Evolutionary conservation across 2,888 invertebrate species (phyloP).

Genomic region (Siphlonurus alternatus): DNA sequence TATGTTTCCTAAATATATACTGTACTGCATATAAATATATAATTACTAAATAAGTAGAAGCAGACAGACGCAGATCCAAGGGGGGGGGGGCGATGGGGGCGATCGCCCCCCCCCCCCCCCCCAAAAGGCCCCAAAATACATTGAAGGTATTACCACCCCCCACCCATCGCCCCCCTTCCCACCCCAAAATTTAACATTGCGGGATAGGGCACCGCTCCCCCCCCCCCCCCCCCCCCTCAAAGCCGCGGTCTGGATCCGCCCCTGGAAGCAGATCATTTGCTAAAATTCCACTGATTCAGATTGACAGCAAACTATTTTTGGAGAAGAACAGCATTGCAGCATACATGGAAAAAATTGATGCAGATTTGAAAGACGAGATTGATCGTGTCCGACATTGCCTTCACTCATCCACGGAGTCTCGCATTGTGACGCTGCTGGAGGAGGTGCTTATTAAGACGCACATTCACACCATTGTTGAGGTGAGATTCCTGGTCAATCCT

Average conservation of each 20-base stretch:
- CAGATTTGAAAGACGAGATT: background rate
- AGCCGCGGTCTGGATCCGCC: background rate
- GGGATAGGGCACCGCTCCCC: no score
- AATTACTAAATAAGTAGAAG: no score
- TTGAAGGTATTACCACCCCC: no score
- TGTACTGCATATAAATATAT: background rate
- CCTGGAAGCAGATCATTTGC: background rate
- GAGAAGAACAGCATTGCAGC: background rate
- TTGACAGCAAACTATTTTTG: background rate
- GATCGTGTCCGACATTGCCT: background rate
- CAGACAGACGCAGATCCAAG: no score
- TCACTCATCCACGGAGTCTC: background rate
- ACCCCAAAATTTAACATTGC: no score
- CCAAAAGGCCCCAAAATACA: no score
- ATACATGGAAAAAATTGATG: background rate
- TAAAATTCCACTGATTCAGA: background rate
- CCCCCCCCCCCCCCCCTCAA: no score
- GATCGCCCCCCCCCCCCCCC: no score
- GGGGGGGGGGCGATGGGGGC: no score
- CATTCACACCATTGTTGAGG: background rate
- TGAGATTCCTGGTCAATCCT: no score
- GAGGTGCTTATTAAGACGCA: background rate
- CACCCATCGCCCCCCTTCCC: no score
- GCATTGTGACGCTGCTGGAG: background rate
- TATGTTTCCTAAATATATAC: background rate